Evolutionary conservation across 2,888 invertebrate species (phyloP), one percentile per base, ranked within the genome.

Genomic region (Agrotis ipsilon): DNA sequence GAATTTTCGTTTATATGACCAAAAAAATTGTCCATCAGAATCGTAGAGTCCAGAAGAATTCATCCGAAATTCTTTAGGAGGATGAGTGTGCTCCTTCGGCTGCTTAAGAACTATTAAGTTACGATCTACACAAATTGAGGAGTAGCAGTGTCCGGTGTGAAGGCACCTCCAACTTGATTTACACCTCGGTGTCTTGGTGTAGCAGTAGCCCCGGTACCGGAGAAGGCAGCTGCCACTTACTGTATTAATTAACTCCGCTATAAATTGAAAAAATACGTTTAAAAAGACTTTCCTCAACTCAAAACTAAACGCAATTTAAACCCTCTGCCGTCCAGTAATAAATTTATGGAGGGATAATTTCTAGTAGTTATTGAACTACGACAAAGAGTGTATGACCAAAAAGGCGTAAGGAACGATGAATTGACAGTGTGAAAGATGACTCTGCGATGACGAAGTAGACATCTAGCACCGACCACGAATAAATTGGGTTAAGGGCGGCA

Each of bases 121-220:
- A 0, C 72, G 51, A 24, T 87, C 82, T 11, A 88, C 73, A 1
- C 52, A 61, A 2, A 91, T 21, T 0, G 83, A 75, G 6, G 78
- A 80, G 60, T 72, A 91, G 68, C 91, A 91, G 6, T 78, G 68
- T 21, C 83, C 84, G 0, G 91, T 91, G 49, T 89, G 86, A 13
- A 90, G 83, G 51, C 91, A 91, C 0, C 91, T 81, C 91, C 91
- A 91, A 27, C 85, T 80, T 21, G 72, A 54, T 71, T 48, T 82
- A 0, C 74, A 78, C 14, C 77, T 72, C 1, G 86, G 86, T 13
- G 79, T 71, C 66, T 78, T 85, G 6, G 81, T 75, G 70, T 91
- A 91, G 66, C 82, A 89, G 69, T 88, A 84, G 2, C 81, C 80
- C 39, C 82, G 77, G 68, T 88, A 89, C 60, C 82, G 85, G 14